Conservation (phyloP, 2,113 vertebrate genomes). For the Falcunculus frontatus region DNA sequence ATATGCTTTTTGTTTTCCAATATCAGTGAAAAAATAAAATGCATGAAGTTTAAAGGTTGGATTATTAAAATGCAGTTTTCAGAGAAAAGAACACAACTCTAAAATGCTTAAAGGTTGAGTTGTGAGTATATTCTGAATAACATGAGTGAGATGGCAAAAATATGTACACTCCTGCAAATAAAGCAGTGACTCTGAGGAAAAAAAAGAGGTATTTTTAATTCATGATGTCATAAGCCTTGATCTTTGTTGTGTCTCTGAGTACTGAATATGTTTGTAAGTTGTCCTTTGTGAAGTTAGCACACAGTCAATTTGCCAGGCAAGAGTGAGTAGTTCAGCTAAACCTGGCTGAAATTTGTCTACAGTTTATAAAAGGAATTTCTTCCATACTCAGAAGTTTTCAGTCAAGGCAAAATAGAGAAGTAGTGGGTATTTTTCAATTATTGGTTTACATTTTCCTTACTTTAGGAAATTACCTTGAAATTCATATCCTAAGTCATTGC, state of each 20-base stretch:
- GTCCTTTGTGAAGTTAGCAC: background rate
- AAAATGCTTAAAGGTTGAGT: constrained; percentile 49
- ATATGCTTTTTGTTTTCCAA: constrained; percentile 35
- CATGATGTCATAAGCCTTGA: background rate
- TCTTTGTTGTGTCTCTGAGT: background rate
- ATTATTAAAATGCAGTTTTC: constrained; percentile 25
- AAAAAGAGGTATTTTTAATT: background rate
- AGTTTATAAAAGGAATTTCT: background rate
- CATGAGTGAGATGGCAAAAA: constrained; percentile 28
- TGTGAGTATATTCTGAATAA: background rate
- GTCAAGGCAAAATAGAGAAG: background rate
- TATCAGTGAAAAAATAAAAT: constrained; percentile 33
- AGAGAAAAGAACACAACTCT: constrained; percentile 35
- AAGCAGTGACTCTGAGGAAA: background rate
- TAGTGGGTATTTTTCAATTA: background rate
- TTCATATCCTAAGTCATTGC: background rate
- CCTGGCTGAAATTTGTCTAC: background rate
- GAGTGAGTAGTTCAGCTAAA: background rate
- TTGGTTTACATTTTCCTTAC: background rate
- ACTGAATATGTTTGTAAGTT: background rate
- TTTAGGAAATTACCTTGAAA: background rate
- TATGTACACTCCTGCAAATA: background rate
- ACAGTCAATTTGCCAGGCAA: background rate
- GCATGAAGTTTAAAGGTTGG: constrained; percentile 30
- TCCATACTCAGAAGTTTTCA: background rate